phyloP scores from a whole-genome alignment of 2,797 vertebrate genomes.

The Dendrocincla tyrannina region DNA sequence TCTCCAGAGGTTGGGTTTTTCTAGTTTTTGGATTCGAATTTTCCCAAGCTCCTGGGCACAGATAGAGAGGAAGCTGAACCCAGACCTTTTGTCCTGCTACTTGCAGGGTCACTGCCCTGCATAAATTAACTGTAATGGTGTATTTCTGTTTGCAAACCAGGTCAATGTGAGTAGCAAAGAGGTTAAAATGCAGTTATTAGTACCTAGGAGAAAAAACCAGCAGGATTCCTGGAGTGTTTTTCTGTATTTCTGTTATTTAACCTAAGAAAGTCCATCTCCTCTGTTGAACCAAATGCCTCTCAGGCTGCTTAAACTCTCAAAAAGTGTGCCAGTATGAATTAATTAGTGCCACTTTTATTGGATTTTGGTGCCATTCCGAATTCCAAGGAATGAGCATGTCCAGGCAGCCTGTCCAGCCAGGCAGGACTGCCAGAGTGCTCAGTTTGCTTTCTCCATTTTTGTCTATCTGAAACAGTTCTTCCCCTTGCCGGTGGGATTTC shows the following conservation, averaged over 20 bases:
- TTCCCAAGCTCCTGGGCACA: background rate
- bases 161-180: background rate
- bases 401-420: background rate
- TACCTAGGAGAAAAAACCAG: background rate
- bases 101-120: background rate
- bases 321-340: background rate
- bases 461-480: background rate
- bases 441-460: background rate
- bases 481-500: background rate
- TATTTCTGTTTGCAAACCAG: conserved; percentile 17
- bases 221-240: background rate
- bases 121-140: background rate
- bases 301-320: background rate
- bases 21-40: background rate
- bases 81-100: background rate
- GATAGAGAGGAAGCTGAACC: background rate
- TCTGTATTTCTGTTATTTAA: background rate
- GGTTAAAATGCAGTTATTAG: background rate
- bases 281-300: background rate
- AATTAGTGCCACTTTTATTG: background rate
- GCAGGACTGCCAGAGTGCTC: background rate
- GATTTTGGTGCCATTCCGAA: background rate
- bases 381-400: fast-evolving
- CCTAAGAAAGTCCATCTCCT: background rate
- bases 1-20: background rate